Conservation (phyloP, 2,113 vertebrate species). For the Furnarius figulus region DNA sequence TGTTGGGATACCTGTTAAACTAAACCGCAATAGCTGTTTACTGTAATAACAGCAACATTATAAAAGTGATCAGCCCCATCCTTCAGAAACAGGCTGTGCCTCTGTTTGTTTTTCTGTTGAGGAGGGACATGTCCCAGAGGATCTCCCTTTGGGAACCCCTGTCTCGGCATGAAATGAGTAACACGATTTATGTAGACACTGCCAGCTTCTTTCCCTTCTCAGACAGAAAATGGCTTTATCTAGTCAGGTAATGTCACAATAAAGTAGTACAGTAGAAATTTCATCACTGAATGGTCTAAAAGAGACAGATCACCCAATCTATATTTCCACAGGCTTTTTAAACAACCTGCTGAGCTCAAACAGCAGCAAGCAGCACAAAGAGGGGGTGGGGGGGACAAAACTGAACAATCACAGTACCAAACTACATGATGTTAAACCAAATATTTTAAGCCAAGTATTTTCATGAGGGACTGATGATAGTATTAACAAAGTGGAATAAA, state of each 20-base stretch:
- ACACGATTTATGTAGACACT: slow-evolving; percentile 54
- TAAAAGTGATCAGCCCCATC: slow-evolving; percentile 58
- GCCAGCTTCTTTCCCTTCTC: slow-evolving; percentile 47
- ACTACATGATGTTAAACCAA: background rate
- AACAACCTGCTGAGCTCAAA: background rate
- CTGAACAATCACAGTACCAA: background rate
- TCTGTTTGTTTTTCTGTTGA: slow-evolving; percentile 66
- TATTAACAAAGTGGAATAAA: background rate
- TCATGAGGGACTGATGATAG: background rate
- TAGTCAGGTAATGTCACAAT: slow-evolving; percentile 64
- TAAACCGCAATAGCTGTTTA: slow-evolving; percentile 42
- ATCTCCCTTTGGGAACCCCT: slow-evolving; percentile 73
- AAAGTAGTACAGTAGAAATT: slow-evolving; percentile 60
- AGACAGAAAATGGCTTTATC: slow-evolving; percentile 64
- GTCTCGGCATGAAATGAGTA: slow-evolving; percentile 71
- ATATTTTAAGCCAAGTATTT: background rate
- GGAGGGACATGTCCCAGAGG: slow-evolving; percentile 61
- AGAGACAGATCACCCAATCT: slow-evolving; percentile 55
- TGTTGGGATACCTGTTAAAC: slow-evolving; percentile 35
- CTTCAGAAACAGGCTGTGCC: slow-evolving; percentile 51
- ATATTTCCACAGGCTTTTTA: slow-evolving; percentile 4
- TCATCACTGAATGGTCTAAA: slow-evolving; percentile 51
- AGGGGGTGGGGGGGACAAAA: accelerated
- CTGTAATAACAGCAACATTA: slow-evolving; percentile 60
- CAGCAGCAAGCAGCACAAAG: background rate